Base-by-base conservation (phyloP, 2,888 invertebrate genomes). In the Amiota communis region DNA sequence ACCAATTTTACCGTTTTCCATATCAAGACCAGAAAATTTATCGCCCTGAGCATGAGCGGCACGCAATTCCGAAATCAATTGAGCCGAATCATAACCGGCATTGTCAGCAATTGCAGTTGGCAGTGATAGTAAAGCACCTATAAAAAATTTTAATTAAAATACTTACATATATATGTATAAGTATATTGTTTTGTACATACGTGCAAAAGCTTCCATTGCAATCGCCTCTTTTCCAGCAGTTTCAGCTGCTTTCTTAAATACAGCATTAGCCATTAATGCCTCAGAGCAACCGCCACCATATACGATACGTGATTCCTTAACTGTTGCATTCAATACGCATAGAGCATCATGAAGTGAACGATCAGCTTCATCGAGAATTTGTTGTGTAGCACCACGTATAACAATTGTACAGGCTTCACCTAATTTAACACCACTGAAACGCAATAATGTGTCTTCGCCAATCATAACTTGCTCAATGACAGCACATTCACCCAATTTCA, bases 81-180 rank as follows among this genome's bases (percentile, higher is more conserved):
- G 97, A 0, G 98, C 97, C 63, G 98, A 98, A 91, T 99, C 99
- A 89, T 96, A 98, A 74, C 99, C 99, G 74, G 97, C 99, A 91
- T 99, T 99, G 90, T 99, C 99, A 53, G 98, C 98, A 78, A 99
- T 98, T 72, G 96, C 96, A 23, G 96, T 96, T 0, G 99, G 99
- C 81, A 99, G 91, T 82, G 97, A 93, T 75, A 95, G 92, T 64
- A 99, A 92, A 17, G 99, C 98, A 67, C 91, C 87, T 90, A 65
- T 3, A 46, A 79, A 11, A 59, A 49, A 11, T 9, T 46, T 12
- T 72, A 70, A 48, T 20, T 61, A n/a, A 13, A 56, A 12, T 6
- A 63, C 61, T 61, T 46, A n/a, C n/a, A n/a, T n/a, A n/a, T n/a
- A n/a, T n/a, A n/a, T n/a, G 48, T 49, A 63, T 15, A 36, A 36